These are phyloP conservation scores for Schizotus pectinicornis DNA, from an alignment of 2,888 invertebrate species.

Conservation along the genomic window DNA sequence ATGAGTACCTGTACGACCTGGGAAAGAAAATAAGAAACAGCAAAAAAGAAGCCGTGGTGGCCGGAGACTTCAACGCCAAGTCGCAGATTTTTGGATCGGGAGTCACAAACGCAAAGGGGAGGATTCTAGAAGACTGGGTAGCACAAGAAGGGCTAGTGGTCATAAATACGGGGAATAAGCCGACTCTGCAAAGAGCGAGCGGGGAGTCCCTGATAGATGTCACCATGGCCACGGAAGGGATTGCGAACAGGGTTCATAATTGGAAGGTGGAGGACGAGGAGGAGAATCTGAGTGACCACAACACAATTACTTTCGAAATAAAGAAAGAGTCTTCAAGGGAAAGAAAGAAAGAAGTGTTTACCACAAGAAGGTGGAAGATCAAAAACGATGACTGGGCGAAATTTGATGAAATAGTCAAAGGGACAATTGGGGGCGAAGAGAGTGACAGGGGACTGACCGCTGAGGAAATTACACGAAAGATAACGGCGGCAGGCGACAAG, in stretches of 20 bases:
- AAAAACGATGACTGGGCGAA: neutral
- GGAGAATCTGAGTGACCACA: conserved; percentile 4
- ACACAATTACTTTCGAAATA: neutral
- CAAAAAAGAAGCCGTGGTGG: conserved; percentile 5
- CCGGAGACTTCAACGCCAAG: conserved; percentile 21
- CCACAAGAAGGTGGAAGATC: neutral
- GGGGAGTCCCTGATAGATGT: conserved; percentile 24
- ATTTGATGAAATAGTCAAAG: neutral
- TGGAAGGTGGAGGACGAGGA: conserved; percentile 8
- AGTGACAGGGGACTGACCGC: neutral
- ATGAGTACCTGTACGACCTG: conserved; percentile 11
- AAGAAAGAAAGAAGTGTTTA: neutral
- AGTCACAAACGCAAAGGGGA: conserved; percentile 7
- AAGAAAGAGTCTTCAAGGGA: neutral
- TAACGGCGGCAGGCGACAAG: neutral
- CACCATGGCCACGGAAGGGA: conserved; percentile 4
- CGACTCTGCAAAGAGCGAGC: conserved; percentile 9
- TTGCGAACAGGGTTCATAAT: conserved; percentile 2
- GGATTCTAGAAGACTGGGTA: conserved; percentile 21
- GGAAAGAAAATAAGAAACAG: conserved; percentile 14
- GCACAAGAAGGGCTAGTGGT: neutral
- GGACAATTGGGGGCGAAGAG: too few species aligned
- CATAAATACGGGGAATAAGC: conserved; percentile 10
- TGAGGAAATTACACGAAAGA: neutral
- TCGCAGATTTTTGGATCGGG: neutral